Percentiles rank a stretch among this genome's conserved stretches.
These are phyloP conservation scores for Drosophila eohydei DNA, from an alignment of 2,888 invertebrate species.

Conservation along the genomic window DNA sequence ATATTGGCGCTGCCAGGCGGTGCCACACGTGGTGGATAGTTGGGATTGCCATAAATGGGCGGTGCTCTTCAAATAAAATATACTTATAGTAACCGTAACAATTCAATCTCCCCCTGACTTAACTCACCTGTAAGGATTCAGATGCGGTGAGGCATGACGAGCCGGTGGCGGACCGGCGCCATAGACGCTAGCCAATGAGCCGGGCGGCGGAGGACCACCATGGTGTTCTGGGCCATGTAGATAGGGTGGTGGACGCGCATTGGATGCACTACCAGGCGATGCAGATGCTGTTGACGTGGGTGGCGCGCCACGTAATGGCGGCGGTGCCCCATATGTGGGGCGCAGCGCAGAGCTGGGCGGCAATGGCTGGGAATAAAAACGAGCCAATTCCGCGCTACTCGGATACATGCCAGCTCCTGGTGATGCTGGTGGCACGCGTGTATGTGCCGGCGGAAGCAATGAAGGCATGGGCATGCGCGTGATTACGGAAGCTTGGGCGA, in stretches of 20 bases:
- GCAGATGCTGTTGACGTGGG: slow-evolving; percentile 51
- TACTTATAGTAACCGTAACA: neutral
- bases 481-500: slow-evolving; percentile 87
- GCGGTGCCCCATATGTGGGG: slow-evolving; percentile 84
- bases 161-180: slow-evolving; percentile 78
- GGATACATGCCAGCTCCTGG: slow-evolving; percentile 65
- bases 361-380: slow-evolving; percentile 77
- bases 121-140: slow-evolving; percentile 82
- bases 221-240: slow-evolving; percentile 70
- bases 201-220: slow-evolving; percentile 50
- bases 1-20: slow-evolving; percentile 70
- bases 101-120: neutral
- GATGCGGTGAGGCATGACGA: slow-evolving; percentile 81
- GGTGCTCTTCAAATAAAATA: slow-evolving; percentile 65
- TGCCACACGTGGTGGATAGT: slow-evolving; percentile 79
- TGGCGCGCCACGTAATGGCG: slow-evolving; percentile 77
- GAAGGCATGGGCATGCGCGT: slow-evolving; percentile 86
- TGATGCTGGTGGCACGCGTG: slow-evolving; percentile 50
- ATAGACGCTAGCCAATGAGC: slow-evolving; percentile 51
- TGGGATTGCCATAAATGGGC: slow-evolving; percentile 83
- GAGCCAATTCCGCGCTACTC: slow-evolving; percentile 66
- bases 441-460: slow-evolving; percentile 51
- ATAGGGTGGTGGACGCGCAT: slow-evolving; percentile 65
- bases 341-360: slow-evolving; percentile 71
- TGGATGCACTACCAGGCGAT: slow-evolving; percentile 35